phyloP scores from a whole-genome alignment of 2,888 invertebrate genomes.

The Platycnemis pennipes region DNA sequence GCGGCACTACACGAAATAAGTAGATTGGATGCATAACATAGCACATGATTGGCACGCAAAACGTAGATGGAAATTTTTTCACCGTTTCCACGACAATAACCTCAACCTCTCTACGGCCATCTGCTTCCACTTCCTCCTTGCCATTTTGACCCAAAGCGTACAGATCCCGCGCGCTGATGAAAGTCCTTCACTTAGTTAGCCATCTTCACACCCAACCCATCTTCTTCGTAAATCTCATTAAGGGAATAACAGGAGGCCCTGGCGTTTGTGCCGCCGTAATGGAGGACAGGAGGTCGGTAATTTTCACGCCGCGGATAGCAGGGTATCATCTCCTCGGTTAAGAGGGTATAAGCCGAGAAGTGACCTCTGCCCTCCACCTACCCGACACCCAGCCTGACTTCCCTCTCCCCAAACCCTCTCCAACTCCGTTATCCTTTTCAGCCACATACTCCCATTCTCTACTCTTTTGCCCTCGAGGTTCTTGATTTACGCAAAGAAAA shows the following conservation, averaged over 20 bases:
- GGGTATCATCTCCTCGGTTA: conserved; percentile 55
- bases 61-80: too few relatives aligned
- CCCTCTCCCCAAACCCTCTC: background rate
- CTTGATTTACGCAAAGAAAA: conserved; percentile 12
- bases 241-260: conserved; percentile 60
- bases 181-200: conserved; percentile 4
- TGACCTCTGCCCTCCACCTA: conserved; percentile 43
- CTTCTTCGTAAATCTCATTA: conserved; percentile 60
- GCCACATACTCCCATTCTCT: background rate
- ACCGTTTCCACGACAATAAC: background rate
- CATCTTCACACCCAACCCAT: conserved; percentile 37
- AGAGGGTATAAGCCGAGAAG: conserved; percentile 39
- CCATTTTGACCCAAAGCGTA: conserved; percentile 58
- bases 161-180: background rate
- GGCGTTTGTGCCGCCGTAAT: conserved; percentile 58
- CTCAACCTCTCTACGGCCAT: background rate
- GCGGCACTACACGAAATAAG: background rate
- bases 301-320: conserved; percentile 63
- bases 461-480: background rate
- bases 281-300: conserved; percentile 58
- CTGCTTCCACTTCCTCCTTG: conserved; percentile 36
- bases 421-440: background rate
- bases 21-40: background rate
- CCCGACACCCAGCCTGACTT: conserved; percentile 44
- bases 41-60: background rate